A percentile compares a stretch with the other conserved stretches of the same genome.
Conservation (phyloP, 2,113 vertebrate genomes). For the Serilophus lunatus region DNA sequence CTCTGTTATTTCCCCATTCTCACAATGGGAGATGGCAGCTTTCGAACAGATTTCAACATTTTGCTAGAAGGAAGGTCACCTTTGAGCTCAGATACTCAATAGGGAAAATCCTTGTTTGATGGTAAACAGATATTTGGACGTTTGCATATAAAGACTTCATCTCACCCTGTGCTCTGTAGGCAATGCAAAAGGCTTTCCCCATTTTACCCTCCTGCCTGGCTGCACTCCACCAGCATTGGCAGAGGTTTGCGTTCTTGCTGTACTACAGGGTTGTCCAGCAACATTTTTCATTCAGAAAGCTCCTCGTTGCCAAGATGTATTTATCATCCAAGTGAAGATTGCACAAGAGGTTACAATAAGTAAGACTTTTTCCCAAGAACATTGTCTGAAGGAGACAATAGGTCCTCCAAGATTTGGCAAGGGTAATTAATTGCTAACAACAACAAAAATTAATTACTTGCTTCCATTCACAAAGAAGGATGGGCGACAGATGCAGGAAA, state of each 20-base stretch:
- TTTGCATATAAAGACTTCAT: neutral
- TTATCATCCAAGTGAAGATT: conserved; percentile 45
- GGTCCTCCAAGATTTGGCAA: conserved; percentile 42
- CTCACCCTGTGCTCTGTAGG: neutral
- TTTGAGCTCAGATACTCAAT: neutral
- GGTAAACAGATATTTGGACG: neutral
- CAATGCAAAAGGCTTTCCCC: conserved; percentile 17
- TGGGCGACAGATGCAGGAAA: conserved; percentile 56
- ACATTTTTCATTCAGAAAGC: conserved; percentile 56
- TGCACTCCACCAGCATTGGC: conserved; percentile 2
- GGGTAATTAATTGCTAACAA: conserved; percentile 30
- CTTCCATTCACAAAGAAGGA: conserved; percentile 56
- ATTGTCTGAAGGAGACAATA: conserved; percentile 51
- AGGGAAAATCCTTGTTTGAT: conserved; percentile 7
- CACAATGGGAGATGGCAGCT: neutral
- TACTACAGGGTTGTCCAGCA: conserved; percentile 48
- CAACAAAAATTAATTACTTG: conserved; percentile 8
- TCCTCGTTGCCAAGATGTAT: conserved; percentile 40
- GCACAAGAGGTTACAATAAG: conserved; percentile 47
- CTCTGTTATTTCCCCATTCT: neutral
- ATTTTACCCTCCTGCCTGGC: conserved; percentile 17
- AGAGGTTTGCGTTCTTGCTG: conserved; percentile 19
- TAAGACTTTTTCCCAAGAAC: conserved; percentile 41
- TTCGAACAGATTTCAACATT: neutral
- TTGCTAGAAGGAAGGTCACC: neutral